Evolutionary conservation across 1,140 invertebrate genomes (phyloP).

Genomic region (Wasmannia auropunctata): DNA sequence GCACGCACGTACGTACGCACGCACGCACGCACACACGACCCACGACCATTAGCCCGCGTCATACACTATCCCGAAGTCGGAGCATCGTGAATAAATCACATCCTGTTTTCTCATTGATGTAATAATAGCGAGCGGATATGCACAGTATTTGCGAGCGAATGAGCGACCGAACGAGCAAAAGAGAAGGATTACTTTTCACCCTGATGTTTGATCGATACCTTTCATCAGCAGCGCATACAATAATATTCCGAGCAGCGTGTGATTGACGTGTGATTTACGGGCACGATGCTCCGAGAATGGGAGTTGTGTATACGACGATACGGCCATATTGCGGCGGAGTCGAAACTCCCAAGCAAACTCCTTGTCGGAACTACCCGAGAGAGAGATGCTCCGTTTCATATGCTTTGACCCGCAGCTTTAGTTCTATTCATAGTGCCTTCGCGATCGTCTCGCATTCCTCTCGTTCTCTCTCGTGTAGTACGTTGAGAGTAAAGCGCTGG

Average conservation of each 20-base stretch:
- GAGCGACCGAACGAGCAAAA: not conserved
- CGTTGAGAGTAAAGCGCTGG: conserved; percentile 34
- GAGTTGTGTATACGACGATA: conserved; percentile 41
- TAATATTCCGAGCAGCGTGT: conserved; percentile 42
- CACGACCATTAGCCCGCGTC: not conserved
- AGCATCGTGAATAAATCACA: conserved; percentile 48
- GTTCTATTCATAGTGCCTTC: conserved; percentile 37
- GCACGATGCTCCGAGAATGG: conserved; percentile 47
- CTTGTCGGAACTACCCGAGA: conserved; percentile 67
- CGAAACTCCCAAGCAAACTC: conserved; percentile 55
- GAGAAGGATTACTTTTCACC: not conserved
- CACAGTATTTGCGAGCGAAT: not conserved
- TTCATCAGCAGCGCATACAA: conserved; percentile 47
- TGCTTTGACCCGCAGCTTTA: conserved; percentile 61
- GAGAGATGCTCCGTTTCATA: conserved; percentile 3
- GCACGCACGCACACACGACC: not conserved
- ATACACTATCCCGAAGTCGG: conserved; percentile 19
- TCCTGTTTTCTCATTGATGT: conserved; percentile 60
- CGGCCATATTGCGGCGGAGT: conserved; percentile 67
- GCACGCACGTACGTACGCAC: not conserved
- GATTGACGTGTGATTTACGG: conserved; percentile 19
- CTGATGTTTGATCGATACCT: conserved; percentile 64
- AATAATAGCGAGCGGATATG: conserved; percentile 6
- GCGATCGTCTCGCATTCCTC: conserved; percentile 33
- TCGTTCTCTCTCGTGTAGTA: conserved; percentile 30